Evolutionary conservation across 2,888 invertebrate genomes (phyloP).

Genomic region (Polietes domitor): DNA sequence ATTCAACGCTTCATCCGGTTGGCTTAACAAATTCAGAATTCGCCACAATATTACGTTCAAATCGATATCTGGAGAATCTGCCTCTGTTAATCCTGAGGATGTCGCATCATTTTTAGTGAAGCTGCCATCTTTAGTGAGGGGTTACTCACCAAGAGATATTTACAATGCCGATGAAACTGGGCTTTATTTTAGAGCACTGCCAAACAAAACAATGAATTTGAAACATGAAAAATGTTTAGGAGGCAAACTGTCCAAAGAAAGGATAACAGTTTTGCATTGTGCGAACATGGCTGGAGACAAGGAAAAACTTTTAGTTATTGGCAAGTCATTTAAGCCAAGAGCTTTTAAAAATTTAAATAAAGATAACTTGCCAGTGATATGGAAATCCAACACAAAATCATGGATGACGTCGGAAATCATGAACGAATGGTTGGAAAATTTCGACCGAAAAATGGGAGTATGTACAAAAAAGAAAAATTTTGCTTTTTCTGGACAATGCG

Average conservation of each 20-base stretch:
- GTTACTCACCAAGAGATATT: conserved; percentile 13
- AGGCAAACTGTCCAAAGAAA: background rate
- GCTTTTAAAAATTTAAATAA: background rate
- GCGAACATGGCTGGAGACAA: conserved; percentile 9
- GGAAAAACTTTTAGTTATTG: background rate
- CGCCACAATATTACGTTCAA: conserved; percentile 16
- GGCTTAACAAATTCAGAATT: conserved; percentile 18
- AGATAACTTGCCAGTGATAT: conserved; percentile 22
- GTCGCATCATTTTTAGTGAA: conserved; percentile 1
- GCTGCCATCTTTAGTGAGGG: conserved; percentile 1
- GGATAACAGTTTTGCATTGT: conserved; percentile 16
- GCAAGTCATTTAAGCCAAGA: background rate
- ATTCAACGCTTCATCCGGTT: conserved; percentile 16
- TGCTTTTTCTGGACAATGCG: conserved; percentile 8
- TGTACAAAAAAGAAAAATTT: conserved; percentile 7
- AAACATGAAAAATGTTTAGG: conserved; percentile 11
- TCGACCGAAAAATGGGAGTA: conserved; percentile 11
- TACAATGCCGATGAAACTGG: conserved; percentile 18
- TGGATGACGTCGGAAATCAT: conserved; percentile 4
- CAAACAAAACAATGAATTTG: conserved; percentile 3
- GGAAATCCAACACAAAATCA: conserved; percentile 24
- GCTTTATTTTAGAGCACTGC: background rate
- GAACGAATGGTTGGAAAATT: conserved; percentile 15
- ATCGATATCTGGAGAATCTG: background rate
- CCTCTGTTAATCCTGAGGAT: background rate